phyloP scores from a whole-genome alignment of 2,888 invertebrate genomes.

The Fabriciana adippe region DNA sequence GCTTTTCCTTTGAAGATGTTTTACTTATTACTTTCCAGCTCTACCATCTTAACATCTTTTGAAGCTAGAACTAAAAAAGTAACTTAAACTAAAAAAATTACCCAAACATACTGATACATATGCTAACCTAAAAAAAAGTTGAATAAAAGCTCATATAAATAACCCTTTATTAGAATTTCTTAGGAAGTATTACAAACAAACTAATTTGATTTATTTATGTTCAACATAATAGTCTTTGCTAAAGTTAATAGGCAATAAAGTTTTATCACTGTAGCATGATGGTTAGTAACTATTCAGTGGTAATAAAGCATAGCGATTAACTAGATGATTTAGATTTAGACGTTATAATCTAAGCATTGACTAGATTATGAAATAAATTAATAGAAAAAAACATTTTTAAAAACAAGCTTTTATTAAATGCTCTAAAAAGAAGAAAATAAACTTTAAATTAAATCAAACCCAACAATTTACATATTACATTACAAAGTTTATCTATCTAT shows the following conservation, averaged over 20 bases:
- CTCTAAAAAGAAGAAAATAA: too few relatives aligned
- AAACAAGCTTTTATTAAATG: too few relatives aligned
- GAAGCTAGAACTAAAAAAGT: too few relatives aligned
- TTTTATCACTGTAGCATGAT: conserved; percentile 35
- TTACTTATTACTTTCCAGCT: too few relatives aligned
- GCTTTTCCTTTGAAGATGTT: too few relatives aligned
- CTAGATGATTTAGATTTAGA: conserved; percentile 1
- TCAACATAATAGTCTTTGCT: conserved; percentile 23
- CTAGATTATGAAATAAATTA: not conserved
- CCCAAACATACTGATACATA: not conserved
- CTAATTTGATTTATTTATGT: conserved; percentile 24
- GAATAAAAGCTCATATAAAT: not conserved
- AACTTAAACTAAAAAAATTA: too few relatives aligned
- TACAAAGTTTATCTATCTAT: too few relatives aligned
- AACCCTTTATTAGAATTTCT: not conserved
- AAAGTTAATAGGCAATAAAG: conserved; percentile 39
- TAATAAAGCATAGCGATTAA: conserved; percentile 27
- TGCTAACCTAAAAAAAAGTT: not conserved
- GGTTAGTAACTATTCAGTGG: conserved; percentile 33
- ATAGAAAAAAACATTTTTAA: too few relatives aligned
- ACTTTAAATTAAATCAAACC: too few relatives aligned
- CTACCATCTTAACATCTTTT: too few relatives aligned
- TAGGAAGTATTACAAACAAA: conserved; percentile 6
- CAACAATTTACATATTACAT: too few relatives aligned
- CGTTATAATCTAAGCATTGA: not conserved